Evolutionary conservation across 2,113 vertebrate genomes (phyloP).

Genomic region (Phodopus roborovskii): DNA sequence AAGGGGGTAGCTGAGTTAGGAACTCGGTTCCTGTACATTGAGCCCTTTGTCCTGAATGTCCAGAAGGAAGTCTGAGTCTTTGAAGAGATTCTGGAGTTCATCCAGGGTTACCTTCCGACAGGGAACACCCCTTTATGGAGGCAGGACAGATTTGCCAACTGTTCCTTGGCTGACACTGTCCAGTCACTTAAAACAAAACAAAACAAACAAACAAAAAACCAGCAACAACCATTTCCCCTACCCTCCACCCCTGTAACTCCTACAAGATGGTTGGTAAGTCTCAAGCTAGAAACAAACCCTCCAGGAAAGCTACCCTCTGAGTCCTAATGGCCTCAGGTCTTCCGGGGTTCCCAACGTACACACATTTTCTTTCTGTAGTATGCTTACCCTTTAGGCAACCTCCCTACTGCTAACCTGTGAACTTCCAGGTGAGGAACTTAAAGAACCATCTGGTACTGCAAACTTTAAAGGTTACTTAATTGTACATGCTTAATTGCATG

Average conservation of each 20-base stretch:
- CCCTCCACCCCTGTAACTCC: not conserved
- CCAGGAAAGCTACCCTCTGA: not conserved
- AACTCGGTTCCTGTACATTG: constrained; percentile 20
- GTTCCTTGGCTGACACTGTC: not conserved
- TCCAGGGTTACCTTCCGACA: not conserved
- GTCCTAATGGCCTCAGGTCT: not conserved
- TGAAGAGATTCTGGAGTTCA: not conserved
- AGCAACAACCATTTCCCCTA: not conserved
- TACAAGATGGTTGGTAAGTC: not conserved
- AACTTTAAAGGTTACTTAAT: not conserved
- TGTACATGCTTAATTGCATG: no score
- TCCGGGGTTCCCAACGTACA: not conserved
- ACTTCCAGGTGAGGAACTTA: not conserved
- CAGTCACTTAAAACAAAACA: not conserved
- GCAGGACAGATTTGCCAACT: no score
- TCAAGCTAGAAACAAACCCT: not conserved
- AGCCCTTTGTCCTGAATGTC: constrained; percentile 16
- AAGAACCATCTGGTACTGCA: not conserved
- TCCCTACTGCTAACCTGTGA: not conserved
- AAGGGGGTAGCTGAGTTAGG: not conserved
- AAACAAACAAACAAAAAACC: not conserved
- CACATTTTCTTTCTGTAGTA: not conserved
- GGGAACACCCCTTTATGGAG: not conserved
- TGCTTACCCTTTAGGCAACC: not conserved
- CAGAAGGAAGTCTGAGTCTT: constrained; percentile 29